Evolutionary conservation across 1,140 invertebrate species (phyloP).

Genomic region (Neodiprion lecontei): DNA sequence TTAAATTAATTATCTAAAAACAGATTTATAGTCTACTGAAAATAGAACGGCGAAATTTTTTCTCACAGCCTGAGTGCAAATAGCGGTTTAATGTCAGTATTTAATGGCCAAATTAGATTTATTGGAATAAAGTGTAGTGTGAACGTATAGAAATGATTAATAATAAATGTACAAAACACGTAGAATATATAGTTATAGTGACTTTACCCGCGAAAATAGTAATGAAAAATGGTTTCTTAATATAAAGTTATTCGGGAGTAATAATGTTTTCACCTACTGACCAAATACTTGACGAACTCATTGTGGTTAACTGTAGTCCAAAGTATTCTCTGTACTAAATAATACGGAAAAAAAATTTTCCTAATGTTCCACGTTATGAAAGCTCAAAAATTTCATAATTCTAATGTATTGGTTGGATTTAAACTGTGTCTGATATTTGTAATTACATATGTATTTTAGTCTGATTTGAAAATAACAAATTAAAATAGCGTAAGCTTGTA

Average conservation of each 20-base stretch:
- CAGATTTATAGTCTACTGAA: no score
- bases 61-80: not conserved
- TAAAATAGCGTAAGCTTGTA: not conserved
- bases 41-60: not conserved
- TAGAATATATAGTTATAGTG: not conserved
- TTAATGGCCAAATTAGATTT: slow-evolving; percentile 35
- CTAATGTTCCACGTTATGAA: not conserved
- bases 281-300: no score
- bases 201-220: not conserved
- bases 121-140: slow-evolving; percentile 29
- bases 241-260: no score
- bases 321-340: not conserved
- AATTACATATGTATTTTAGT: not conserved
- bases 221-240: no score
- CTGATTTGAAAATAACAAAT: not conserved
- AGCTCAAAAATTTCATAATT: slow-evolving; percentile 3
- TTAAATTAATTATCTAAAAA: not conserved
- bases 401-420: not conserved
- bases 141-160: slow-evolving; percentile 27
- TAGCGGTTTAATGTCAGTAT: slow-evolving; percentile 29
- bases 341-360: not conserved
- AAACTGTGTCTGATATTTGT: not conserved
- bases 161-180: not conserved
- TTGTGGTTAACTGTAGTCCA: not conserved
- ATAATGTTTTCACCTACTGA: no score